phyloP scores from a whole-genome alignment of 1,140 invertebrate genomes.

The Pygmarrhopalites habei region DNA sequence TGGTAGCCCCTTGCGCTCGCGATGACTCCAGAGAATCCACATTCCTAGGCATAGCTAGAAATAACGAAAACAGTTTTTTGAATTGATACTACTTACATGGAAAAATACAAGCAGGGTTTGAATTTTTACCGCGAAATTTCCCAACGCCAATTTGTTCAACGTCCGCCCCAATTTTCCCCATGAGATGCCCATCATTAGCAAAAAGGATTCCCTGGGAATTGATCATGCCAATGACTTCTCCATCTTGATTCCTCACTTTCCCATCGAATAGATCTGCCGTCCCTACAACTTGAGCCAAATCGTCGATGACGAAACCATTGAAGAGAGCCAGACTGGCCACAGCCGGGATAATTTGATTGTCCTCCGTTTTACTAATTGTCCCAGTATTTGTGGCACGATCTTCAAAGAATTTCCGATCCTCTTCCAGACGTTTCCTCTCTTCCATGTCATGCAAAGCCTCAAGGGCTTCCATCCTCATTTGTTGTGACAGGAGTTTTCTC shows the following conservation, averaged over 20 bases:
- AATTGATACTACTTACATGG: no score
- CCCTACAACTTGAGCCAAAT: not conserved
- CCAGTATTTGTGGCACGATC: not conserved
- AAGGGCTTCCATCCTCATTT: not conserved
- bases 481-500: not conserved
- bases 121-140: not conserved
- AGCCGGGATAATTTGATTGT: no score
- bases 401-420: not conserved
- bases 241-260: not conserved
- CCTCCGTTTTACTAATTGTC: no score
- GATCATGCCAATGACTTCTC: not conserved
- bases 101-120: no score
- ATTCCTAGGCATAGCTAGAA: no score
- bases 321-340: not conserved
- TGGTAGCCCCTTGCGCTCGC: no score
- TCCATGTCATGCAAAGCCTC: not conserved
- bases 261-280: not conserved
- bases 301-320: conserved; percentile 5
- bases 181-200: not conserved
- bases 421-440: not conserved
- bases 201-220: not conserved
- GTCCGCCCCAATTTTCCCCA: not conserved
- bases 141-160: not conserved
- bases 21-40: no score
- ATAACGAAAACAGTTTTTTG: no score